Evolutionary conservation across 2,113 vertebrate species (phyloP).

Genomic region (Lamprotornis superbus): DNA sequence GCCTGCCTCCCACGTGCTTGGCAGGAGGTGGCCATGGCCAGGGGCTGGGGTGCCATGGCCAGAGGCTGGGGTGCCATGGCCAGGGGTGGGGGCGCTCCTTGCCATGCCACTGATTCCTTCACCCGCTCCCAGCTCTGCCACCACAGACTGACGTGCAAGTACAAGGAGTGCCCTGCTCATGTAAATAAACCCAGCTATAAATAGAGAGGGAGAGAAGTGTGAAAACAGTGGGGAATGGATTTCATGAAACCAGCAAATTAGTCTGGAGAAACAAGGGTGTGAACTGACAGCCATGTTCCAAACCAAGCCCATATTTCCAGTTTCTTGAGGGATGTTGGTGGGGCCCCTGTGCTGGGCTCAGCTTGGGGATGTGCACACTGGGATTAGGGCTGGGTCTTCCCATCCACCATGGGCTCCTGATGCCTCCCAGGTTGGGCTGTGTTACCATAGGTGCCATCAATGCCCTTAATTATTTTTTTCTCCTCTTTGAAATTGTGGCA

Average conservation of each 20-base stretch:
- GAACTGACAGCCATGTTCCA: slow-evolving; percentile 39
- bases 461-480: neutral
- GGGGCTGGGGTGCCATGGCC: neutral
- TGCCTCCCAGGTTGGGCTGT: neutral
- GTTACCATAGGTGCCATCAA: neutral
- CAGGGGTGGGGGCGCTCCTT: neutral
- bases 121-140: neutral
- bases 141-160: slow-evolving; percentile 6
- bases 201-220: slow-evolving; percentile 68
- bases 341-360: rapidly evolving
- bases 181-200: slow-evolving; percentile 62
- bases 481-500: neutral
- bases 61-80: neutral
- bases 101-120: neutral
- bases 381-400: neutral
- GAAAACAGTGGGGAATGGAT: slow-evolving; percentile 67
- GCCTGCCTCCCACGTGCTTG: neutral
- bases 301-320: slow-evolving; percentile 16
- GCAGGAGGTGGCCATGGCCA: neutral
- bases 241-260: slow-evolving; percentile 57
- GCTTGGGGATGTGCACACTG: rapidly evolving
- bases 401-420: neutral
- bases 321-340: neutral
- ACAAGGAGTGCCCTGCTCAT: slow-evolving; percentile 38
- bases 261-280: slow-evolving; percentile 63